Conservation (phyloP, 1,140 invertebrate species). For the Phenacoccus solenopsis region DNA sequence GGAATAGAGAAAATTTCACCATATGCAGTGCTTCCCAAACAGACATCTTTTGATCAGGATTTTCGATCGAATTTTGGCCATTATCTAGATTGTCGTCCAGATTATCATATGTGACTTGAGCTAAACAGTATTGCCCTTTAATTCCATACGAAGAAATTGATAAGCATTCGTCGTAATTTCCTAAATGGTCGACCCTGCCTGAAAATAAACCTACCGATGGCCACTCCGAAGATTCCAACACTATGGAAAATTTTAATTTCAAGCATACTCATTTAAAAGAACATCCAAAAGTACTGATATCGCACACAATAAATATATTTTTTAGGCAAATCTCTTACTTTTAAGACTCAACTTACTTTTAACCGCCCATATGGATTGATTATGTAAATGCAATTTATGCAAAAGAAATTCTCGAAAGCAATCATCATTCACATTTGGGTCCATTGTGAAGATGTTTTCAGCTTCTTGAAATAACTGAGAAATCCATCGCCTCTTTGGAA, state of each 20-base stretch:
- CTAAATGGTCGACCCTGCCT: background rate
- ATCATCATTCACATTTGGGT: background rate
- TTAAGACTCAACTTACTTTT: background rate
- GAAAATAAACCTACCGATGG: background rate
- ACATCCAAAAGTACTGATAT: too few species aligned
- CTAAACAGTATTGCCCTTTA: background rate
- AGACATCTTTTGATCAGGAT: too few species aligned
- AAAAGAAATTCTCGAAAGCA: background rate
- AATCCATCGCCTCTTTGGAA: too few species aligned
- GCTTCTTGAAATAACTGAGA: background rate
- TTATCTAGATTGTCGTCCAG: too few species aligned
- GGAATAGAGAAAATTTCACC: too few species aligned
- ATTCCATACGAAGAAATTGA: background rate
- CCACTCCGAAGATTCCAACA: background rate
- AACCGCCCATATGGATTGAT: background rate
- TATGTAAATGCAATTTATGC: background rate
- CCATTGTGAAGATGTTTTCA: background rate
- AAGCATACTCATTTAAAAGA: too few species aligned
- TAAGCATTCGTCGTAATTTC: conserved; percentile 3
- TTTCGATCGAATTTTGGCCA: too few species aligned
- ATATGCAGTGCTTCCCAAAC: too few species aligned
- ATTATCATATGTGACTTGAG: background rate
- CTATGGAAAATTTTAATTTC: background rate
- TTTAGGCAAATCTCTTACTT: too few species aligned
- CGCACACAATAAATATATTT: too few species aligned